Base-by-base conservation (phyloP, 1,140 invertebrate species). In the Phymastichus coffea region DNA sequence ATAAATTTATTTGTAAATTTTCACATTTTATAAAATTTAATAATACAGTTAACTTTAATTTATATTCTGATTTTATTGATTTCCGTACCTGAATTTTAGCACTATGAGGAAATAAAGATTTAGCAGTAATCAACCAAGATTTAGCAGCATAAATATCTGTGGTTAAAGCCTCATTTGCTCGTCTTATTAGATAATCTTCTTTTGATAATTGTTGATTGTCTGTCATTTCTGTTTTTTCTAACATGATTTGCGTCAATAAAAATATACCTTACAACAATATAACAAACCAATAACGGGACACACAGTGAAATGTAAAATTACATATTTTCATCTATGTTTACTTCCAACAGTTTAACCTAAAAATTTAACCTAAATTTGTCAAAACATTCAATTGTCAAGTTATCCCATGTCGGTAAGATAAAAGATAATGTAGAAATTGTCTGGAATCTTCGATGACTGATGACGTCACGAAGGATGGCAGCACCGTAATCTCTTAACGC, bases 41-140 rank as follows among this genome's bases (percentile, higher is more conserved):
- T n/a, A n/a, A n/a, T n/a, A n/a, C n/a, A n/a, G n/a, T n/a, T n/a
- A n/a, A n/a, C n/a, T n/a, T n/a, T n/a, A n/a, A n/a, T n/a, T n/a
- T n/a, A n/a, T n/a, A n/a, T n/a, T n/a, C n/a, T n/a, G n/a, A n/a
- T n/a, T n/a, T n/a, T n/a, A n/a, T 38, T 47, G 38, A 61, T 66
- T 68, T 65, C n/a, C n/a, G n/a, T n/a, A 89, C 91, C 77, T 94
- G 91, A 41, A 95, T 87, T 67, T 86, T 87, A 69, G 93, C 93
- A 72, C 92, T 92, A 28, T 88, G 85, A 0, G 92, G 92, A 82
- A 88, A 93, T 57, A 95, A 81, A 8, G 89, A 91, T 84, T 90
- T 92, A 0, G 92, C 92, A 8, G 91, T 94, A n/a, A 95, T 85
- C 78, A 94, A 87, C 92, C 92, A 95, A 19, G 92, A 88, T 83